Evolutionary conservation across 2,113 vertebrate genomes (phyloP).

Genomic region (Hemiscyllium ocellatum): DNA sequence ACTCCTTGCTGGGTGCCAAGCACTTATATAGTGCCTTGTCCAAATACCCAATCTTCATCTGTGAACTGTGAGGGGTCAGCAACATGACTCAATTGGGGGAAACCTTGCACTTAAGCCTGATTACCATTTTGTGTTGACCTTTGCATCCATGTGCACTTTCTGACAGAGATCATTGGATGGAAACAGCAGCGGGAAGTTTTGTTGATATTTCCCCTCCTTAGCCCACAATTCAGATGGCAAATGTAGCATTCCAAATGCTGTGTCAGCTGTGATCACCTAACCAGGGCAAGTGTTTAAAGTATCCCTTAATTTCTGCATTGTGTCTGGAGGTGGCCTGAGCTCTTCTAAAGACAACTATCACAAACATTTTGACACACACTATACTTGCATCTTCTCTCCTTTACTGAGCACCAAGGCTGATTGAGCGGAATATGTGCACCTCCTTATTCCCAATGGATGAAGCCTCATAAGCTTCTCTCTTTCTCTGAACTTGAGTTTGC

Average conservation of each 20-base stretch:
- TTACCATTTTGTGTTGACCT: not conserved
- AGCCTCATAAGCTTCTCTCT: not conserved
- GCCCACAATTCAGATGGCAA: not conserved
- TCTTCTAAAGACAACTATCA: not conserved
- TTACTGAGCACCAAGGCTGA: not conserved
- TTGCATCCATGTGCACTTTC: not conserved
- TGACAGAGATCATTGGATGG: not conserved
- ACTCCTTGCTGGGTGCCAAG: constrained; percentile 12
- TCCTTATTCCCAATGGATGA: not conserved
- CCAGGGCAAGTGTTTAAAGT: not conserved
- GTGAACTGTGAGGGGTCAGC: not conserved
- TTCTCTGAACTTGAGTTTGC: not conserved
- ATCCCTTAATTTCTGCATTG: not conserved
- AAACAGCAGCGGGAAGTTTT: not conserved
- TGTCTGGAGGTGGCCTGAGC: not conserved
- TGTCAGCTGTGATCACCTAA: not conserved
- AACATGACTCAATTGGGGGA: not conserved
- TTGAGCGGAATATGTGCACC: not conserved
- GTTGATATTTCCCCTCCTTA: not conserved
- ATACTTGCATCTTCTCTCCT: not conserved
- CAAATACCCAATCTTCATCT: not conserved
- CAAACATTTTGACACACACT: not conserved
- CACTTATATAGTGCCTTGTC: not conserved
- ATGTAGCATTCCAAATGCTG: not conserved
- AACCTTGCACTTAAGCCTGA: not conserved